Percentiles rank a stretch among this genome's conserved stretches.
Evolutionary conservation across 2,888 invertebrate genomes (phyloP).

Genomic region (Oscheius myriophilus): DNA sequence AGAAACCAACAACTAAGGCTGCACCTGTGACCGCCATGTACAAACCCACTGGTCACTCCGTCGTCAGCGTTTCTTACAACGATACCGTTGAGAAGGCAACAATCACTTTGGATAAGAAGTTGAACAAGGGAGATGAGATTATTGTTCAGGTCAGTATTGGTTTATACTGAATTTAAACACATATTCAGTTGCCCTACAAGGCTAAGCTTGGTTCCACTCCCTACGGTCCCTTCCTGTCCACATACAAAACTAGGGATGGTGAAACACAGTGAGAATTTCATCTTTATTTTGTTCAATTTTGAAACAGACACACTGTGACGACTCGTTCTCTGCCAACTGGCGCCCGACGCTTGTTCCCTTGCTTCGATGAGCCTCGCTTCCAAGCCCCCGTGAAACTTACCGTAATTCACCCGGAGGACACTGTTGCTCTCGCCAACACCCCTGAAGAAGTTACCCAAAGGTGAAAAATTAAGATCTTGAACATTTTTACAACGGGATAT

Average conservation of each 20-base stretch:
- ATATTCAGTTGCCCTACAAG: slow-evolving; percentile 46
- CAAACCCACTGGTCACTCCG: slow-evolving; percentile 1
- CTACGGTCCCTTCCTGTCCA: slow-evolving; percentile 55
- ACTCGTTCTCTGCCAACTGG: slow-evolving; percentile 33
- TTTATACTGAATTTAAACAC: neutral
- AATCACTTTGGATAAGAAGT: slow-evolving; percentile 13
- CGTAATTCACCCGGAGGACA: slow-evolving; percentile 38
- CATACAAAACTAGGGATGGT: slow-evolving; percentile 50
- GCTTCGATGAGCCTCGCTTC: slow-evolving; percentile 42
- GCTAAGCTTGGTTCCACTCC: slow-evolving; percentile 46
- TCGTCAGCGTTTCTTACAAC: slow-evolving; percentile 4
- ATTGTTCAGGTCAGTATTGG: slow-evolving; percentile 1
- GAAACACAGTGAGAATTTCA: slow-evolving; percentile 33
- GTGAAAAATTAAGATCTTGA: neutral
- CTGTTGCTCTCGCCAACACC: slow-evolving; percentile 31
- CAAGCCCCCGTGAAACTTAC: slow-evolving; percentile 31
- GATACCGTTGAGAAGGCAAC: slow-evolving; percentile 21
- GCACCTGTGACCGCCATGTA: neutral
- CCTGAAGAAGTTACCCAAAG: slow-evolving; percentile 25
- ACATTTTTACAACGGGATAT: neutral
- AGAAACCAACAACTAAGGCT: neutral
- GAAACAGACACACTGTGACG: neutral
- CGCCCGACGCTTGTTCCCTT: slow-evolving; percentile 34
- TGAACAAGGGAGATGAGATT: slow-evolving; percentile 23
- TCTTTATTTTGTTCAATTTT: neutral